phyloP scores from a whole-genome alignment of 1,140 invertebrate species.

The Apis mellifera region Amel_HAv3.1 CM009935.2:9639001-9639500 shows the following conservation, averaged over 20 bases:
- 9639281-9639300: slow-evolving; percentile 18
- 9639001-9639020: slow-evolving; percentile 30
- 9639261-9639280: slow-evolving; percentile 26
- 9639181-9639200: slow-evolving; percentile 48
- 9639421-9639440: neutral
- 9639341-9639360: slow-evolving; percentile 60
- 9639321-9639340: slow-evolving; percentile 53
- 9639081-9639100: slow-evolving; percentile 38
- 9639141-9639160: slow-evolving; percentile 49
- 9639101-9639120: slow-evolving; percentile 19
- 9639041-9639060: slow-evolving; percentile 45
- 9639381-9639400: slow-evolving; percentile 32
- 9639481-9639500: no score
- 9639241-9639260: slow-evolving; percentile 1
- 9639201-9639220: slow-evolving; percentile 21
- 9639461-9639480: no score
- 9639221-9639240: slow-evolving; percentile 23
- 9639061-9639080: slow-evolving; percentile 52
- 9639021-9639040: neutral
- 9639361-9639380: slow-evolving; percentile 55
- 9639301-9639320: slow-evolving; percentile 46
- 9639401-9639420: slow-evolving; percentile 25
- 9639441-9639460: slow-evolving; percentile 4
- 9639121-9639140: slow-evolving; percentile 48
- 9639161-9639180: slow-evolving; percentile 57